Evolutionary conservation across 2,888 invertebrate species (phyloP).

Genomic region (Dromius quadrimaculatus): DNA sequence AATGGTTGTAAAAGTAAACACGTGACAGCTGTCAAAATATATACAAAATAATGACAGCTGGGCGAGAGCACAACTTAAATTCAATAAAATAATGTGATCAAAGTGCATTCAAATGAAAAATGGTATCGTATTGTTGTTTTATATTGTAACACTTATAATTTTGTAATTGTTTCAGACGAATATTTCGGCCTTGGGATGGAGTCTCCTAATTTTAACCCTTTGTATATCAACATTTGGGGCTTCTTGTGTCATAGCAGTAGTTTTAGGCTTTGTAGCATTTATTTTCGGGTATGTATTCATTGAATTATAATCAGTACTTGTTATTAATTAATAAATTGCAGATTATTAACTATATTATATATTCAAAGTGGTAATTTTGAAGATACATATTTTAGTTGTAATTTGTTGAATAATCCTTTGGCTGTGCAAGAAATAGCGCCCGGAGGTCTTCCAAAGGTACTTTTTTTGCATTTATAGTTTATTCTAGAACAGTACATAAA

Average conservation of each 20-base stretch:
- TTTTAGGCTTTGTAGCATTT: constrained; percentile 62
- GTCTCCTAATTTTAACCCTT: constrained; percentile 63
- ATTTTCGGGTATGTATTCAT: constrained; percentile 62
- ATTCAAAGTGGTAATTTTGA: constrained; percentile 64
- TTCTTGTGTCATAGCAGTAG: constrained; percentile 63
- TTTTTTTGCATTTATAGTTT: no score
- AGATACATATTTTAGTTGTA: constrained; percentile 60
- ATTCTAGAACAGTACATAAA: background rate
- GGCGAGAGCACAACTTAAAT: background rate
- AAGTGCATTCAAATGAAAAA: constrained; percentile 1
- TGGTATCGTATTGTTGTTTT: background rate
- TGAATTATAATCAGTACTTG: background rate
- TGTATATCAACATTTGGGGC: constrained; percentile 65
- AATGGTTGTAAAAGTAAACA: no score
- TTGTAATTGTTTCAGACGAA: constrained; percentile 42
- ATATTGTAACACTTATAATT: constrained; percentile 2
- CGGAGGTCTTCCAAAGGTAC: constrained; percentile 64
- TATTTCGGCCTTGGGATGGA: constrained; percentile 61
- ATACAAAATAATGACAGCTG: background rate
- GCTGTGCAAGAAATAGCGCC: constrained; percentile 62
- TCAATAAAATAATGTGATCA: background rate
- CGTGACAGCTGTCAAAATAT: background rate
- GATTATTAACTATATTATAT: constrained; percentile 64
- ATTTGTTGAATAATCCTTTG: constrained; percentile 64
- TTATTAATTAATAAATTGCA: constrained; percentile 58